These are phyloP conservation scores for Ephestia elutella DNA, from an alignment of 1,140 invertebrate genomes.

Conservation along the genomic window DNA sequence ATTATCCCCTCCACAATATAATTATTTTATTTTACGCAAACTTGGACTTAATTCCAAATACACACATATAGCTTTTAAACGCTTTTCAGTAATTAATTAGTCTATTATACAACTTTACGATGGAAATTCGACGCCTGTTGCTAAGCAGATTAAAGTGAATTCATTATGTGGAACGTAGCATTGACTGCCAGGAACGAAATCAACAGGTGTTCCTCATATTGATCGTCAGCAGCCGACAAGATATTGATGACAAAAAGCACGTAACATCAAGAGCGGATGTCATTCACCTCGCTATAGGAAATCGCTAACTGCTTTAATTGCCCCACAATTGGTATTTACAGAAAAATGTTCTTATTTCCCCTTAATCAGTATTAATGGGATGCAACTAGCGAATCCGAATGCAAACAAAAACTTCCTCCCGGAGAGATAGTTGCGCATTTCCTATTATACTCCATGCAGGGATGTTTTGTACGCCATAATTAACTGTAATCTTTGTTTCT, in stretches of 20 bases:
- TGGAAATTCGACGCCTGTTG: neutral
- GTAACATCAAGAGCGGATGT: neutral
- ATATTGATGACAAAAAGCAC: neutral
- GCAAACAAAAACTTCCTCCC: neutral
- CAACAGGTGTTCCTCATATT: neutral
- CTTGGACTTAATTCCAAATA: no score
- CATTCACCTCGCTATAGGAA: constrained; percentile 7
- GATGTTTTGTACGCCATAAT: neutral
- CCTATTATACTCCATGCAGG: neutral
- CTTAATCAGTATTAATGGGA: neutral
- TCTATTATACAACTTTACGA: no score
- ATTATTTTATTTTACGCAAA: no score
- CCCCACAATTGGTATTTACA: neutral
- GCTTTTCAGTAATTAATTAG: no score
- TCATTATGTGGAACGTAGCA: neutral
- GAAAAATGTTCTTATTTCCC: neutral
- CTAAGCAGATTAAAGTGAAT: neutral
- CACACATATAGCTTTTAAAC: no score
- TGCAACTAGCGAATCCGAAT: neutral
- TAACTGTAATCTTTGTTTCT: constrained; percentile 2
- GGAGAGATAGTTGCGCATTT: neutral
- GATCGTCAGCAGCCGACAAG: neutral
- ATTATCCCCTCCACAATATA: no score
- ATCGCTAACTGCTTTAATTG: neutral
- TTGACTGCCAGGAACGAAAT: neutral